These are phyloP conservation scores for Magallana ariakensis DNA, from an alignment of 1,140 invertebrate species.

Conservation along the genomic window DNA sequence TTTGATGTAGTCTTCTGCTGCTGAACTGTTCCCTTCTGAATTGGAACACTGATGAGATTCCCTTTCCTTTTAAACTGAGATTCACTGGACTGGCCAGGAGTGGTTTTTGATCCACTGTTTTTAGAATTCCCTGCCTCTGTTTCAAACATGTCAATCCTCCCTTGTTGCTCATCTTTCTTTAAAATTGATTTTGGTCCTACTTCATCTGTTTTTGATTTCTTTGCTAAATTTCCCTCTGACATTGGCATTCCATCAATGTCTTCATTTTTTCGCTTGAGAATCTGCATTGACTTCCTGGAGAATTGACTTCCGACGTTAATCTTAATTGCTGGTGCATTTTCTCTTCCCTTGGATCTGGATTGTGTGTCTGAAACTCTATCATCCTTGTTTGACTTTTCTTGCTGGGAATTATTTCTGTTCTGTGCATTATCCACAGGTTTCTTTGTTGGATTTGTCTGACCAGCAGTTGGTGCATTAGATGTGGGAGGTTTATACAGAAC, in stretches of 20 bases:
- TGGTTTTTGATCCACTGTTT: background rate
- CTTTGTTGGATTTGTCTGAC: background rate
- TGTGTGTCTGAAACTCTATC: background rate
- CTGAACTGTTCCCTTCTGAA: background rate
- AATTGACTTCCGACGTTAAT: slow-evolving; percentile 22
- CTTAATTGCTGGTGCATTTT: slow-evolving; percentile 16
- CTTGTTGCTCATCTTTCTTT: background rate
- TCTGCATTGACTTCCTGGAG: slow-evolving; percentile 20
- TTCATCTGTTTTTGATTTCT: slow-evolving; percentile 19
- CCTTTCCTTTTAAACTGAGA: background rate
- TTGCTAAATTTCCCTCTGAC: background rate
- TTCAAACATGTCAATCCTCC: slow-evolving; percentile 17
- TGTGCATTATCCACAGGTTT: background rate
- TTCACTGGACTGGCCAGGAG: background rate
- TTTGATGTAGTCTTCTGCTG: background rate
- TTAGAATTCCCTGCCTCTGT: background rate
- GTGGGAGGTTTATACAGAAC: background rate
- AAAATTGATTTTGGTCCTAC: background rate
- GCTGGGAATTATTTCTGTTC: background rate
- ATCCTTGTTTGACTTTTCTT: background rate
- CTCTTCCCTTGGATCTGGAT: background rate
- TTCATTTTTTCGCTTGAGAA: slow-evolving; percentile 5
- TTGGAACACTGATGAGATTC: slow-evolving; percentile 28
- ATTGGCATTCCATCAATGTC: slow-evolving; percentile 19
- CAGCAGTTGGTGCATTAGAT: background rate